These are phyloP conservation scores for Phoebastria nigripes DNA, from an alignment of 2,797 vertebrate species.

Conservation along the genomic window DNA sequence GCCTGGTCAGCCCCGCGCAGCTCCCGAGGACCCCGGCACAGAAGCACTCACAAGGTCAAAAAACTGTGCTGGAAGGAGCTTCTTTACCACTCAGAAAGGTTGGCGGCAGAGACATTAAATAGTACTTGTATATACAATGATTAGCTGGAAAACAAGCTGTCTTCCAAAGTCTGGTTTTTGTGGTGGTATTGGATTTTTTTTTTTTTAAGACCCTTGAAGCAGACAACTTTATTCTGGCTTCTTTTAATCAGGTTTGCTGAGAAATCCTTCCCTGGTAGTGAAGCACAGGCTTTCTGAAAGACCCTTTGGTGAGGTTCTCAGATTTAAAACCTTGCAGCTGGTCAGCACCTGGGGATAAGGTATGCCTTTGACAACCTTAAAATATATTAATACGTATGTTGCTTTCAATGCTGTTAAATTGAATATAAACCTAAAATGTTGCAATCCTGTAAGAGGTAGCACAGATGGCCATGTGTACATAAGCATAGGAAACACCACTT, in stretches of 20 bases:
- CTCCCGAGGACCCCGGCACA: background rate
- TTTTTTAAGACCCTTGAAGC: background rate
- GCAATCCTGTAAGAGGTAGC: background rate
- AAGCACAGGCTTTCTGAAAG: background rate
- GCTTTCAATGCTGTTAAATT: background rate
- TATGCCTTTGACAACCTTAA: background rate
- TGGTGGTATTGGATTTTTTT: background rate
- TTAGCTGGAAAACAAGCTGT: background rate
- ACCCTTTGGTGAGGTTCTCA: background rate
- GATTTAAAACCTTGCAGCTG: background rate
- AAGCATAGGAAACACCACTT: background rate
- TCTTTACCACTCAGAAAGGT: background rate
- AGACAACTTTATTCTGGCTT: background rate
- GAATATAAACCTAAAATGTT: background rate
- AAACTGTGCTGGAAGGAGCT: background rate
- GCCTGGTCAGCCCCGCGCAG: rapidly evolving
- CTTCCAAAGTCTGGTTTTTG: background rate
- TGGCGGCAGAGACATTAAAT: background rate
- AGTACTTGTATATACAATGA: background rate
- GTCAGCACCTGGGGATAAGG: background rate
- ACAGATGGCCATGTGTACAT: too few species aligned
- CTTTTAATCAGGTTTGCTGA: background rate
- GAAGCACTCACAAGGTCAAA: background rate
- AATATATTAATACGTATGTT: background rate
- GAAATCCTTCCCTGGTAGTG: background rate